Evolutionary conservation across 2,888 invertebrate species (phyloP), one percentile per base, ranked within the genome.

Genomic region (Sisyra nigra): DNA sequence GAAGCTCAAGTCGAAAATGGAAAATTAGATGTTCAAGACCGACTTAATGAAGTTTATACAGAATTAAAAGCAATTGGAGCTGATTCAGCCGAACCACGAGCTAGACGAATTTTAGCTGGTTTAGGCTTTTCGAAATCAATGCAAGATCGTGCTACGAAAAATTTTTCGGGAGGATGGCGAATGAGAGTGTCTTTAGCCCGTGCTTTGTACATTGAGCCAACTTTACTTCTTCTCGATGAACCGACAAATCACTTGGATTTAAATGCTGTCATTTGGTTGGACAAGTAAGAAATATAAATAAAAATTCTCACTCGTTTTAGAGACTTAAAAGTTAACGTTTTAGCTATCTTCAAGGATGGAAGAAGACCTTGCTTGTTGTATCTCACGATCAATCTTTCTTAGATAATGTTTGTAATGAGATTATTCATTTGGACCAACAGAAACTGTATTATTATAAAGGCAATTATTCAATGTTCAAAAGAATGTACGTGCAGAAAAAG

Each of bases 371-470:
- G 3, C 66, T 99, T 24, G 86, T 99, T 46, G 98, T 99, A 9
- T 98, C 97, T 55, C 98, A 99, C 78, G 98, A 99, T 72, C 98
- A 98, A 67, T 93, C 93, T 50, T 99, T 99, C 69, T 77, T 99
- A 54, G 97, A 99, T 62, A 98, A 97, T 57, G 96, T 99, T 3
- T 99, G 98, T 63, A 96, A 97, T 45, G 98, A 99, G 67, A 87
- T 99, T 50, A 87, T 99, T 48, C 98, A 99, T 59, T 68, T 99
- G 51, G 96, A 99, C 60, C 81, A 80, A 52, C 86, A 88, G 55
- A 96, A 96, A 60, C 65, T 98, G 42, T 83, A 79, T 58, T 97
- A 98, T 60, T 99, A 99, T 62, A 89, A 92, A 65, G 98, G 98
- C 48, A 96, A 96, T 63, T 94, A 93, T 59, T 86, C 87, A 4